phyloP scores from a whole-genome alignment of 2,797 vertebrate genomes.

The Acanthurus lineatus region DNA sequence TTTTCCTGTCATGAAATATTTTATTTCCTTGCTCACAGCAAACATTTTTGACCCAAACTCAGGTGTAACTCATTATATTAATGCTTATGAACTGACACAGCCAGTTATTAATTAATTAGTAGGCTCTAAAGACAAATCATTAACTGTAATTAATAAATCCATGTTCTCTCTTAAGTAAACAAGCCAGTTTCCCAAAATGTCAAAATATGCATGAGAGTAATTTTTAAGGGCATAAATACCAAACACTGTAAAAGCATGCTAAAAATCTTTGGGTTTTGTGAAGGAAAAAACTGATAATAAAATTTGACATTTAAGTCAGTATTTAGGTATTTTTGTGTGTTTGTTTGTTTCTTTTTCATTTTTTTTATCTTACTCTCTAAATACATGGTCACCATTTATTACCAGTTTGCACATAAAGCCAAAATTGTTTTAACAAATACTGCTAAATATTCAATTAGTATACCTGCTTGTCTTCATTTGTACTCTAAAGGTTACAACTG shows the following conservation, averaged over 20 bases:
- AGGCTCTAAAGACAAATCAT: no score
- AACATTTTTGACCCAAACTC: background rate
- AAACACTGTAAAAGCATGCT: no score
- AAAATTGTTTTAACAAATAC: constrained; percentile 2
- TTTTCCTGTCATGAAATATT: constrained; percentile 2
- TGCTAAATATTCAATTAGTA: constrained; percentile 30
- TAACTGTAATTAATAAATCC: no score
- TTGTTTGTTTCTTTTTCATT: background rate
- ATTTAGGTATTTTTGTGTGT: background rate
- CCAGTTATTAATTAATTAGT: no score
- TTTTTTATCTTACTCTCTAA: background rate
- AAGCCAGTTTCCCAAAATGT: no score
- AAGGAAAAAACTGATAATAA: no score
- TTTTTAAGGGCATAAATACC: no score
- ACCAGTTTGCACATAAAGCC: background rate
- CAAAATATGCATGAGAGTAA: no score
- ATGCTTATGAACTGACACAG: background rate
- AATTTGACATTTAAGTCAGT: no score
- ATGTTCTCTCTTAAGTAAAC: no score
- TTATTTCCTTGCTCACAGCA: background rate
- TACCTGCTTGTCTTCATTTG: constrained; percentile 42
- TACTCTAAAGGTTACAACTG: constrained; percentile 46
- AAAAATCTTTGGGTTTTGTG: no score
- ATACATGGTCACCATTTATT: background rate
- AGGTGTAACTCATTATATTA: background rate